Conservation (phyloP, 2,888 invertebrate genomes). For the Dryobotodes eremita region DNA sequence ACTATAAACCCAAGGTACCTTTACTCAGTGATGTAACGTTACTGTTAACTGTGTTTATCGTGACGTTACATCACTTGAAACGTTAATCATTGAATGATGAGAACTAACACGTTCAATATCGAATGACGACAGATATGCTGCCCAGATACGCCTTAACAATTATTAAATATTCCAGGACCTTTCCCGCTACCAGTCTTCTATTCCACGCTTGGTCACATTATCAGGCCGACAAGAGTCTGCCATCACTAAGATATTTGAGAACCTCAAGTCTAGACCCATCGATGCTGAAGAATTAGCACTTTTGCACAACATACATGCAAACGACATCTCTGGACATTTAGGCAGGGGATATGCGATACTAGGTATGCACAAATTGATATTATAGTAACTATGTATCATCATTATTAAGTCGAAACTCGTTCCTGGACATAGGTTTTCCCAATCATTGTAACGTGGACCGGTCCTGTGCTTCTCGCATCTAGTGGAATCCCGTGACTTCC, state of each 20-base stretch:
- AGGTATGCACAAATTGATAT: too few species aligned
- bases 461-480: too few species aligned
- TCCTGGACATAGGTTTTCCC: too few species aligned
- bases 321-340: slow-evolving; percentile 78
- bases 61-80: too few species aligned
- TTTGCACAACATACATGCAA: slow-evolving; percentile 79
- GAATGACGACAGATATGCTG: background rate
- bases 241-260: slow-evolving; percentile 69
- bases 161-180: slow-evolving; percentile 31
- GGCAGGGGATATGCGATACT: slow-evolving; percentile 70
- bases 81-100: background rate
- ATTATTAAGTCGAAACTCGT: too few species aligned
- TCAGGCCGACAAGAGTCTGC: too few species aligned
- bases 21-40: too few species aligned
- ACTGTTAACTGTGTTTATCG: too few species aligned
- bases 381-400: too few species aligned
- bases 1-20: slow-evolving; percentile 79
- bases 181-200: slow-evolving; percentile 77
- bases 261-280: slow-evolving; percentile 77
- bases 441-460: too few species aligned
- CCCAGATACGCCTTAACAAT: background rate
- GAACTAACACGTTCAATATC: background rate
- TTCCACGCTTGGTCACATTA: slow-evolving; percentile 72
- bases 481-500: too few species aligned
- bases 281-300: slow-evolving; percentile 82